Evolutionary conservation across 2,888 invertebrate genomes (phyloP), one percentile per base, ranked within the genome.

Genomic region (Epiblema foenella): DNA sequence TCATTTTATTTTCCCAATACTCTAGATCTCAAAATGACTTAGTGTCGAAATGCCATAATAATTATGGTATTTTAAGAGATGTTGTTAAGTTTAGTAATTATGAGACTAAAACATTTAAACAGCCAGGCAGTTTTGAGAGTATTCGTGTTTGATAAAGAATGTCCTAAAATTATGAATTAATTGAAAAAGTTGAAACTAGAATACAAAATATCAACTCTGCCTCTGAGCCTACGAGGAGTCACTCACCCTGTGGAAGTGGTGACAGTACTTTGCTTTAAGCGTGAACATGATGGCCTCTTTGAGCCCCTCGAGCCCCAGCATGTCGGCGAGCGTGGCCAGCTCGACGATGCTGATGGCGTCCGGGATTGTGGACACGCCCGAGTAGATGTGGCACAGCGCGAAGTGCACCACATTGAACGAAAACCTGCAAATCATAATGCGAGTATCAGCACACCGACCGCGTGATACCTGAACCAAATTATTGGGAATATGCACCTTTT

Each of bases 381-480:
- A 98, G 84, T 99, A 99, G 76, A 99, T 97, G 86, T 98, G 98
- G 79, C 98, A 97, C 73, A 99, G 89, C 0, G 98, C 97, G 91
- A 98, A 98, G 88, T 98, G 97, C 4, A 98, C 98, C 0, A 97
- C 96, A 75, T 96, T 96, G 82, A 96, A 97, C 0, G 97, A 96
- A 87, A 97, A 97, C 68, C 97, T 97, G 89, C 20, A 83, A 85
- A 73, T 81, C 81, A 77, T 77, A 76, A 74, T 8, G 2, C 70
- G 69, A 59, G 56, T 68, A 57, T 18, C n/a, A n/a, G n/a, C n/a
- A n/a, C n/a, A n/a, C n/a, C n/a, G n/a, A n/a, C n/a, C n/a, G n/a
- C n/a, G n/a, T 37, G 15, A 54, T 54, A 24, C 18, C 24, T 46
- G 46, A 11, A 15, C 10, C 24, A 60, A 46, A 7, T 7, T 15